Evolutionary conservation across 2,113 vertebrate genomes (phyloP), one percentile per base, ranked within the genome.

Genomic region (Osmerus mordax): DNA sequence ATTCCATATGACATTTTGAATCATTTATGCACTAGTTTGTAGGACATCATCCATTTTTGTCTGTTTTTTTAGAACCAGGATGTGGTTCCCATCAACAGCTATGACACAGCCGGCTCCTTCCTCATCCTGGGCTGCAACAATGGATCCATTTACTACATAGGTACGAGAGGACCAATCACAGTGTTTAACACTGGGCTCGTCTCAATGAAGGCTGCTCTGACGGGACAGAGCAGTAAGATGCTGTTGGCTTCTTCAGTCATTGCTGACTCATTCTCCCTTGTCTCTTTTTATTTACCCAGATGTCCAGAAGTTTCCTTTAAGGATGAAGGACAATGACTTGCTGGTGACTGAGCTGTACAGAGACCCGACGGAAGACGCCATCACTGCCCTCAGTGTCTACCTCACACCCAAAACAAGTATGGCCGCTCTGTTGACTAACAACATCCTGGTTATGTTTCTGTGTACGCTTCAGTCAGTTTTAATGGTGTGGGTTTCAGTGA

Each of bases 251-350:
- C 41, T 2, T 47, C 9, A 47, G 41, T 47, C 41, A 11, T 11
- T 47, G 41, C 41, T 47, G 41, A 47, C 41, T 47, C 41, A 7
- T 68, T 13, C 28, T 63, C 12, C 9, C 12, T 0, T 0, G 12
- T 5, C 0, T 0, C 1, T 13, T 52, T 13, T 52, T 3, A 4
- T 14, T 0, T 21, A 52, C 4, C 3, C 74, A 96, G 96, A 97
- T 3, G 96, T 96, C 1, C 96, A 98, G 90, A 98, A 98, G 85
- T 94, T 95, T 59, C 94, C 96, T 0, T 86, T 96, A 71, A 91
- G 96, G 71, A 98, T 98, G 95, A 97, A 97, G 78, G 95, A 97
- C 72, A 97, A 97, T 0, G 95, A 97, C 14, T 90, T 98, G 19
- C 89, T 98, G 59, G 96, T 96, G 88, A 96, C 95, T 0, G 96